Evolutionary conservation across 2,113 vertebrate genomes (phyloP), one percentile per base, ranked within the genome.

Genomic region (Callionymus lyra): DNA sequence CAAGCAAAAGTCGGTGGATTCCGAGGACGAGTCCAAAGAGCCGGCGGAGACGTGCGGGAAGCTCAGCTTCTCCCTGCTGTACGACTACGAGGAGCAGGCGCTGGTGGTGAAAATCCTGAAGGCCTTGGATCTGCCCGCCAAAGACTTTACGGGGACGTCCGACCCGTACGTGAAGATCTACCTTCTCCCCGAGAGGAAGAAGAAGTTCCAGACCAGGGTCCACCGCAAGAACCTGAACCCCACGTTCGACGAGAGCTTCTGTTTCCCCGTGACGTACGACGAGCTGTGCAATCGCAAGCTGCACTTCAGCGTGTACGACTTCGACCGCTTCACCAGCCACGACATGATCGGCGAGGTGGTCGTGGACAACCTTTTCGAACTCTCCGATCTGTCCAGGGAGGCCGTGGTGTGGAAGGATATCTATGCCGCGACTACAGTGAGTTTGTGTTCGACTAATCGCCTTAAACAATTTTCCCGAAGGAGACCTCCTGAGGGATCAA

Each of bases 331-430:
- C 85, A 96, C 93, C 63, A 92, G 95, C 72, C 95, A 99, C 65
- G 94, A 99, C 79, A 95, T 94, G 93, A 97, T 99, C 50, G 95
- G 94, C 4, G 93, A 99, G 80, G 93, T 97, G 59, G 89, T 94
- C 76, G 89, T 98, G 50, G 93, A 98, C 78, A 99, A 99, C 78
- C 86, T 99, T 72, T 97, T 98, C 69, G 94, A 99, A 87, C 88
- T 90, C 62, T 91, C 93, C 16, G 94, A 99, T 80, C 89, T 98
- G 63, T 98, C 94, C 65, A 85, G 92, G 53, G 95, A 97, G 76
- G 90, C 91, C 14, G 84, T 92, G 37, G 88, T 99, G 46, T 98
- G 94, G 95, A 97, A 94, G 84, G 94, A 99, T 71, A 97, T 99
- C 69, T 87, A 91, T 19, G 91, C 88, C 50, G 90, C 94, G 33